Conservation (phyloP, 1,140 invertebrate genomes). For the Patella vulgata region DNA sequence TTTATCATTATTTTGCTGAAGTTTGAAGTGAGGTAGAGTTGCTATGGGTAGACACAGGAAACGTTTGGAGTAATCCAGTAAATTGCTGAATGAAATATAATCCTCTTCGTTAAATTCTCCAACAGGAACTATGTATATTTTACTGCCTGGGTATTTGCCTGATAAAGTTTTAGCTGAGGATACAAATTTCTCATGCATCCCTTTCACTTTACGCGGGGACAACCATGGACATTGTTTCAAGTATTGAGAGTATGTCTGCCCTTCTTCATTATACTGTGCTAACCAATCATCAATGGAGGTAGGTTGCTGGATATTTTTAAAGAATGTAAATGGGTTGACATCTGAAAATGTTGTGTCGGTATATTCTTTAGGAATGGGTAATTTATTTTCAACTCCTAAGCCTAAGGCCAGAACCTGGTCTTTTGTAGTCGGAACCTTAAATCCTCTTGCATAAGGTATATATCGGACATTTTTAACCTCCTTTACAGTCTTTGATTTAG, state of each 20-base stretch:
- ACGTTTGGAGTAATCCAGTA: conserved; percentile 46
- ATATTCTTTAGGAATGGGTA: too few relatives aligned
- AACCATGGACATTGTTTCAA: conserved; percentile 50
- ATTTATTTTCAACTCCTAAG: neutral
- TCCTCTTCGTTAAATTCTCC: conserved; percentile 41
- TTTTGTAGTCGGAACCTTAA: neutral
- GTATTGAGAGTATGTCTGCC: conserved; percentile 50
- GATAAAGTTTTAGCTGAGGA: conserved; percentile 38
- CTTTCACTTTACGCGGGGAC: conserved; percentile 41
- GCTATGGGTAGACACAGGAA: conserved; percentile 53
- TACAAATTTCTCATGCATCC: conserved; percentile 43
- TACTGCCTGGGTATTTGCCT: conserved; percentile 54
- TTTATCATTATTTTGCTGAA: conserved; percentile 31
- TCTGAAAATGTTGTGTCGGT: too few relatives aligned
- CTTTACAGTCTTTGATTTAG: neutral
- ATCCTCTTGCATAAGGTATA: conserved; percentile 8
- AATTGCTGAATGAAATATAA: conserved; percentile 30
- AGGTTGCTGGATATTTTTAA: conserved; percentile 44
- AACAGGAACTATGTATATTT: conserved; percentile 52
- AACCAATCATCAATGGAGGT: conserved; percentile 56
- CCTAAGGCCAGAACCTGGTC: neutral
- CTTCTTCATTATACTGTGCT: conserved; percentile 56
- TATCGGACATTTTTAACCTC: neutral
- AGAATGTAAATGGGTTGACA: too few relatives aligned
- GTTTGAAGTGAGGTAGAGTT: conserved; percentile 37